A percentile compares a stretch with the other conserved stretches of the same genome.
These are phyloP conservation scores for Cheilosia impressa DNA, from an alignment of 2,888 invertebrate species.

Conservation along the genomic window DNA sequence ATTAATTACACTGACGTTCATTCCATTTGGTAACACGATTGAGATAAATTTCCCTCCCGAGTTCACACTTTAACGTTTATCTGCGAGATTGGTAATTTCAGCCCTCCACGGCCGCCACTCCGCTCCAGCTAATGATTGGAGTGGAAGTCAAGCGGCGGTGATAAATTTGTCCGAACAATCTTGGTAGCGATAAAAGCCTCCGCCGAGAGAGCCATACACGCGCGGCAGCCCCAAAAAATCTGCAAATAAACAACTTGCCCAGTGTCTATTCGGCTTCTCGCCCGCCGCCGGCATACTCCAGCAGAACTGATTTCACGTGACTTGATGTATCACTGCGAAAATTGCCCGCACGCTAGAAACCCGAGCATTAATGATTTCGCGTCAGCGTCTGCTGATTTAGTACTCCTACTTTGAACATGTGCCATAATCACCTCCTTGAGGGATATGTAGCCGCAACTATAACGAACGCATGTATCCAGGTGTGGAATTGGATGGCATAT, in stretches of 20 bases:
- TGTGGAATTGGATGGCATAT: conserved; percentile 5
- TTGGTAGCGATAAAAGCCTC: conserved; percentile 9
- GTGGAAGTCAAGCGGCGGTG: conserved; percentile 47
- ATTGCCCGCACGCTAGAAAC: conserved; percentile 1
- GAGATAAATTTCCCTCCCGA: conserved; percentile 43
- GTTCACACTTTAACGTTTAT: conserved; percentile 11
- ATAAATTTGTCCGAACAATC: conserved; percentile 45
- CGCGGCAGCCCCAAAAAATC: background rate
- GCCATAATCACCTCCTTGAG: conserved; percentile 8
- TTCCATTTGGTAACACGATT: conserved; percentile 55
- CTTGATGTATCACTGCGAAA: conserved; percentile 45
- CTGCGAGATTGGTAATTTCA: background rate
- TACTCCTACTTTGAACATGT: background rate
- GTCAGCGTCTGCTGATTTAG: conserved; percentile 35
- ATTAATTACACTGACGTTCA: conserved; percentile 60
- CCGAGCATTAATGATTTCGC: background rate
- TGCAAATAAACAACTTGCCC: conserved; percentile 45
- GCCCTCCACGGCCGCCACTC: background rate
- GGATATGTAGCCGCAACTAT: conserved; percentile 4
- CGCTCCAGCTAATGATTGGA: conserved; percentile 16
- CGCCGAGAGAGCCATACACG: background rate
- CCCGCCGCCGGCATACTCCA: background rate
- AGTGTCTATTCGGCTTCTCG: background rate
- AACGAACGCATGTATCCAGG: background rate
- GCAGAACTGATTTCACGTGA: conserved; percentile 46